Evolutionary conservation across 2,888 invertebrate species (phyloP), one percentile per base, ranked within the genome.

Genomic region (Athrips mouffetella): DNA sequence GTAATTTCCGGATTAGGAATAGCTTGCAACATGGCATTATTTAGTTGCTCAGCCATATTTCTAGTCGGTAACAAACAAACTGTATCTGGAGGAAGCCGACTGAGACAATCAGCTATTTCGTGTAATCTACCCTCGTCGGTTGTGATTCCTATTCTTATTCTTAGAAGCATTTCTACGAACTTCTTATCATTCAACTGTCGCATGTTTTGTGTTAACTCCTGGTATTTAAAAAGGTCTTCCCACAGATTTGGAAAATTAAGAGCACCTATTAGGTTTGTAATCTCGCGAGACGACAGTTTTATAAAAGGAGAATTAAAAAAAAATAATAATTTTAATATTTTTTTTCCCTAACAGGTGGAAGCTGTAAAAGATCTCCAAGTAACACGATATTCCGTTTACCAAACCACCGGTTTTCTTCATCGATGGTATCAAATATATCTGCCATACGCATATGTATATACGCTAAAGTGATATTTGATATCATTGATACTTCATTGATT

Each of bases 331-430:
- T 20, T 23, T 18, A 31, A 4, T 31, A 11, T 11, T n/a, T n/a
- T n/a, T 59, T 47, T 53, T 66, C 60, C 39, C 54, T 57, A 16
- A 66, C 65, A 1, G 67, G 68, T 6, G 67, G 68, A 7, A 70
- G 55, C 52, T 72, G 69, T 18, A 72, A 51, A n/a, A 72, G 60
- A 57, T 74, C 70, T 13, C 69, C 67, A 40, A 72, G 58, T 3
- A 70, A 39, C 15, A 70, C 8, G 31, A 70, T 51, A 48, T 68
- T 57, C 50, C 53, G 62, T 47, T 53, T 55, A 15, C 66, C 68
- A 51, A 70, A 72, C 67, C 66, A 70, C 5, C 66, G 65, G 53
- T 68, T 52, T 23, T 58, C 50, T 4, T 33, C 44, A 15, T 68
- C 62, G 4, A 8, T 15, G 5, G 66, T 69, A 49, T 67, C 50